Base-by-base conservation (phyloP, 92 coral and sea anemone genomes). In the Palythoa grandiflora region DNA sequence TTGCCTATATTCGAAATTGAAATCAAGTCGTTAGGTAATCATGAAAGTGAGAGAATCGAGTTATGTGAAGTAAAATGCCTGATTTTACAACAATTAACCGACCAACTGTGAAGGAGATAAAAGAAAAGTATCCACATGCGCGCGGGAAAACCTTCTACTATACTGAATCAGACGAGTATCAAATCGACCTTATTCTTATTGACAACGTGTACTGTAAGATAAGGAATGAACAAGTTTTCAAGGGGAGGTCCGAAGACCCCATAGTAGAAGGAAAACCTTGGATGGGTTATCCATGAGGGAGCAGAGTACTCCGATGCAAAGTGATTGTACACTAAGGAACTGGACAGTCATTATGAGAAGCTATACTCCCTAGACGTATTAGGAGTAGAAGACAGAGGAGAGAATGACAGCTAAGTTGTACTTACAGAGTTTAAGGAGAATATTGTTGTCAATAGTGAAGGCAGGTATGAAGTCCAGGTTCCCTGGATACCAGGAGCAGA, bases 211-310 rank as follows among this genome's bases (percentile, higher is more conserved):
- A 92, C 71, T 80, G 86, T 51, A 85, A 57, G 48, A 88, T 88
- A 48, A 71, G 89, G 37, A 84, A 87, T 16, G n/a, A n/a, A n/a
- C n/a, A n/a, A n/a, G n/a, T n/a, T n/a, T n/a, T n/a, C n/a, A n/a
- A n/a, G n/a, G n/a, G n/a, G 94, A 91, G 8, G 21, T 90, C 92
- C 3, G 90, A 68, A 36, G 94, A 89, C n/a, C 90, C 86, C 12
- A 85, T 75, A 10, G 83, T 61, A n/a, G n/a, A n/a, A n/a, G n/a
- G n/a, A n/a, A n/a, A n/a, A n/a, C n/a, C n/a, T n/a, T n/a, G 84
- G 89, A 36, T 77, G 88, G 92, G 84, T 89, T 21, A 57, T 89
- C 47, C 92, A 92, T 28, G 92, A 88, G 14, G 88, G 92, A 17
- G 38, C 16, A 9, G 85, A 55, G 81, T 75, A 47, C 36, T 19